Evolutionary conservation across 2,113 vertebrate genomes (phyloP), one percentile per base, ranked within the genome.

Genomic region (Actenoides lindsayi): DNA sequence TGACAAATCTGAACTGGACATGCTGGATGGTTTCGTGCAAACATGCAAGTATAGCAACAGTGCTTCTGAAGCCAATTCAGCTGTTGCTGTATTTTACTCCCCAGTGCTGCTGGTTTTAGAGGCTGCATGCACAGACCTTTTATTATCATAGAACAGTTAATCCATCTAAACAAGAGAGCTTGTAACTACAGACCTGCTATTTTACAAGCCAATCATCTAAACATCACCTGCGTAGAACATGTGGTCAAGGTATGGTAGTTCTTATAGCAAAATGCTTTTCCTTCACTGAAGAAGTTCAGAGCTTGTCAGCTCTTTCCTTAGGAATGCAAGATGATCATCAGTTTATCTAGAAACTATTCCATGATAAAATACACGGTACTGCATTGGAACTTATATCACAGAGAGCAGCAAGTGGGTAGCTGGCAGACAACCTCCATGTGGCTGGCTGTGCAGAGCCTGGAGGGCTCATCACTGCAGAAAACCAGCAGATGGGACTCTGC

Each of bases 71-170:
- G 91, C 80, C 76, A 83, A 35, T 30, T 91, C 95, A 95, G 87
- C 93, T 96, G 91, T 94, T 94, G 77, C 94, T 94, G 31, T 89
- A 82, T 78, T 87, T 91, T 78, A 48, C 69, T 91, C 35, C 39
- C 5, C 69, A 91, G 0, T n/a, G 94, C 35, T 48, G 62, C 56
- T 87, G 87, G 62, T 71, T 96, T 93, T 84, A 91, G 53, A 91
- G 69, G 41, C 70, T 84, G 73, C 25, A 10, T 0, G 33, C 48
- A 64, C 42, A 67, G 79, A 90, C 41, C 57, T 82, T 92, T 90
- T 79, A 88, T 70, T 92, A 53, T 48, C 62, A 59, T 13, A 74
- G 94, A 85, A 92, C 91, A 96, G 83, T 79, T 96, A 97, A 97
- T 95, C 89, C 87, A 82, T 8, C 65, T 64, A 78, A 95, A 89